Evolutionary conservation across 1,140 invertebrate species (phyloP), one percentile per base, ranked within the genome.

Genomic region (Neuroterus valhalla): DNA sequence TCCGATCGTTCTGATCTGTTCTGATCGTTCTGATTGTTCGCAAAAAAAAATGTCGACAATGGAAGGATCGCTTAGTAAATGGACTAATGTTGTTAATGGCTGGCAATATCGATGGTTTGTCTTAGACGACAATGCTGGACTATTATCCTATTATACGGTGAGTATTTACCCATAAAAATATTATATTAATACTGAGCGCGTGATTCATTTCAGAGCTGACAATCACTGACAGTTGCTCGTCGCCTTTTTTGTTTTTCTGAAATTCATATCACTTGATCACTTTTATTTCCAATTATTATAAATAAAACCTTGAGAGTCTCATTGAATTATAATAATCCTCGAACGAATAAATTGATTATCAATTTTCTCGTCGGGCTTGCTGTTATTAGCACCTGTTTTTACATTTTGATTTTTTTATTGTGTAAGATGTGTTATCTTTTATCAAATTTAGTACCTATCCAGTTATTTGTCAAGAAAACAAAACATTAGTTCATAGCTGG

Each of bases 41-140:
- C 62, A 48, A 66, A 52, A 69, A 69, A 74, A 74, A 38, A 92
- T 92, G 89, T 90, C 91, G 82, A 93, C 94, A 84, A 95, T 99
- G 95, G 98, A 99, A 92, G 98, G 98, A 78, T 97, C 97, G n/a
- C 91, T 99, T 55, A 99, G 96, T 91, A 99, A 99, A 93, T 99
- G 98, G 98, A 99, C 98, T 73, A 99, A 99, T 93, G 97, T 99
- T 81, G 98, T 99, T 94, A 98, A 99, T 91, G 98, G 98, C 75
- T 99, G 98, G 98, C 98, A 99, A 91, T 99, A 98, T 91, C 93
- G 98, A 72, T 99, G 98, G 97, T 99, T 99, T 91, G 98, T 99
- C 77, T 91, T 99, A 78, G 98, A 99, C 91, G 96, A 98, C 88
- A 96, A 96, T 90, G 96, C 96, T 75, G 98, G 97, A 17, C 92